Evolutionary conservation across 1,140 invertebrate species (phyloP), one percentile per base, ranked within the genome.

Genomic region (Pseudomyrmex concolor): DNA sequence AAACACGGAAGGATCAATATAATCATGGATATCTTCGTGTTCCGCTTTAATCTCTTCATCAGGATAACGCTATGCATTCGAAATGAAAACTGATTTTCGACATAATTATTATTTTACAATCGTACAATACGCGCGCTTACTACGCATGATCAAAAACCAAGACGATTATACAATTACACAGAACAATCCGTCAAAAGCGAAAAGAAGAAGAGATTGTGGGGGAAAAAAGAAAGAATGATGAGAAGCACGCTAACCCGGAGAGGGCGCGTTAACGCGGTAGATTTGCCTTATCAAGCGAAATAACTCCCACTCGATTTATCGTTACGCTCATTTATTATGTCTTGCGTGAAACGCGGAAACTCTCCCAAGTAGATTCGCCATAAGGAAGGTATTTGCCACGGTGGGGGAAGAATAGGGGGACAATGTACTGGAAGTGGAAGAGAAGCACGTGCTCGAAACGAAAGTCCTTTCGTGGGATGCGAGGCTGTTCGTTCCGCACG

Each of bases 291-390:
- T 86, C 84, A 71, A 77, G 66, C 72, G 86, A 87, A 87, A 86
- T 86, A 87, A 83, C 78, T 83, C 84, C 60, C 77, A 83, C 78
- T 77, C 78, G 67, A 82, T 86, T 87, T 87, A 87, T 87, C 84
- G 78, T 54, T 57, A 66, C 43, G 57, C 45, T 72, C 78, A 83
- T 87, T 87, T 86, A 86, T 87, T 87, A 86, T 60, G 59, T 72
- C 60, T 86, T 59, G 51, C 60, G 59, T 48, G 78, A 62, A 76
- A 54, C 43, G 77, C 63, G 48, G 54, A 51, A 66, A 48, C 54
- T n/a, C 48, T 57, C 57, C 59, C 15, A 77, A 66, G 66, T 83
- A 87, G 86, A 87, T 87, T 83, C 84, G 48, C 78, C 84, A 87
- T 87, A 83, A 82, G 78, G 72, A 87, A 77, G 67, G 66, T 59